Evolutionary conservation across 2,797 vertebrate species (phyloP), one percentile per base, ranked within the genome.

Genomic region (Podarcis lilfordi): DNA sequence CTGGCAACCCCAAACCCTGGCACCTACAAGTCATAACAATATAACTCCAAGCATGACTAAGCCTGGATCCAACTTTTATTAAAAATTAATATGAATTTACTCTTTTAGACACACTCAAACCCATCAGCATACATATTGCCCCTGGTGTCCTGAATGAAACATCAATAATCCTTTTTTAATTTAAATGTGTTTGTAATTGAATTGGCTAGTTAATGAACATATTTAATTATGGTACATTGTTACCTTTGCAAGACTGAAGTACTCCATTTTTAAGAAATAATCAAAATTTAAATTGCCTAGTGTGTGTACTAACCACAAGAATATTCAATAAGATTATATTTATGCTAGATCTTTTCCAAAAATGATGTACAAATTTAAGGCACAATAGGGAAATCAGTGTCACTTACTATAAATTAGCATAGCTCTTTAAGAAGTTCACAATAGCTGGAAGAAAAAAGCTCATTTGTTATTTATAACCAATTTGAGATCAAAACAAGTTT

Each of bases 41-140:
- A 55, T 55, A 55, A 55, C 6, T 64, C 61, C 61, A 64, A 64
- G 61, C 61, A 64, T 64, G 21, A 64, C 61, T 23, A 64, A 64
- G 61, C 61, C 61, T 7, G 17, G 61, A 64, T 64, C 21, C 61
- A 64, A 64, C 61, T 8, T 50, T 72, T 55, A 92, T 17, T 86
- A 92, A 75, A 29, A n/a, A 8, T 79, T 71, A 89, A 2, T 32
- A 61, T 93, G 81, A 80, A 71, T 86, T 93, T 92, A 40, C 35
- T 92, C 13, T 87, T 69, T 91, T 55, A 3, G 19, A 35, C 8
- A 17, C 32, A 72, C 11, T 87, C 82, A 89, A 89, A 91, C 80
- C 50, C 79, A 27, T 29, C 55, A 69, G 72, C 13, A 82, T 45
- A 0, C 0, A 8, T 86, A 9, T 43, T 90, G 2, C 85, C 81